Evolutionary conservation across 2,797 vertebrate species (phyloP), one percentile per base, ranked within the genome.

Genomic region (Acanthornis magna): DNA sequence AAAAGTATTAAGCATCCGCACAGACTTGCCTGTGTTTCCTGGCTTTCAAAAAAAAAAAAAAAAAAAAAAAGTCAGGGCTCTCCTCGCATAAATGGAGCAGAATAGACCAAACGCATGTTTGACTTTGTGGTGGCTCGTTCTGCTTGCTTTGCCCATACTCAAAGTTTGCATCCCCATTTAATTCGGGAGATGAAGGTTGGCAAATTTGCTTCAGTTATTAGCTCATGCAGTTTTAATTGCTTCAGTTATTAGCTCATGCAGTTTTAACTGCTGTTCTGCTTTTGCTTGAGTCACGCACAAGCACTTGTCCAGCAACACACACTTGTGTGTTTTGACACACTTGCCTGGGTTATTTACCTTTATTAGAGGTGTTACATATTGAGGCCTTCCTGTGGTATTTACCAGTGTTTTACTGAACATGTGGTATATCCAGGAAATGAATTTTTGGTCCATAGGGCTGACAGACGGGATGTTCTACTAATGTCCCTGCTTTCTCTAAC

Each of bases 181-280:
- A 51, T 11, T 58, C 10, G 0, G 21, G 51, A 34, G 38, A 13
- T 3, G 0, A 38, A 30, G n/a, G 3, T 47, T 76, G 21, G 13
- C 65, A 50, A 32, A 54, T 40, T 30, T 15, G 9, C 34, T 27
- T 30, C 26, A 66, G 0, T 79, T 76, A 16, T 9, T 66, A 14
- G 6, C 20, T 63, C 8, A 1, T 9, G 8, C 40, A 4, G 11
- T 63, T 67, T 48, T 40, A 84, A n/a, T 19, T 72, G 16, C 36
- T 61, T 30, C 26, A 66, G 0, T 79, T 76, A 16, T 9, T 66
- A 14, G 6, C 20, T 63, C 8, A 1, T 9, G 8, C 40, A 4
- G 11, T 63, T 67, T 48, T 40, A 84, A n/a, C 21, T 72, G 16
- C 36, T 61, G 18, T 17, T 76, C 14, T 26, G 2, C 15, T 58